Conservation (phyloP, 2,797 vertebrate species). For the Syngnathus acus region DNA sequence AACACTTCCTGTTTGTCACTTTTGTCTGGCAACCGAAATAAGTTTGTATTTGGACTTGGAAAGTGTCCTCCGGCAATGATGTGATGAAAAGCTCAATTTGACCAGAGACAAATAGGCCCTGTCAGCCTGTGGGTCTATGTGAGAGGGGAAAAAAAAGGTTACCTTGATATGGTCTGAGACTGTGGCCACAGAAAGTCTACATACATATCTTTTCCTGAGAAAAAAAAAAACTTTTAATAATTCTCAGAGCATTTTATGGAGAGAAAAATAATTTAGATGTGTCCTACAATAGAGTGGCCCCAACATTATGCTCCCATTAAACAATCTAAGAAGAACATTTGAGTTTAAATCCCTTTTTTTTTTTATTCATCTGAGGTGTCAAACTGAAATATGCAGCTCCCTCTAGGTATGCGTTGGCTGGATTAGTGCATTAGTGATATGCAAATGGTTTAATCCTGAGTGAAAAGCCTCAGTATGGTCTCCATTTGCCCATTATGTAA, state of each 20-base stretch:
- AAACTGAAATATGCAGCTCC: background rate
- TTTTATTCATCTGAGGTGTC: background rate
- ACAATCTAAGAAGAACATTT: no score
- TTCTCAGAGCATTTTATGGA: no score
- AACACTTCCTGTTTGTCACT: slow-evolving; percentile 32
- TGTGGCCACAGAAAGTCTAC: background rate
- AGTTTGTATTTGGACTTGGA: slow-evolving; percentile 39
- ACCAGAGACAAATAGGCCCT: slow-evolving; percentile 56
- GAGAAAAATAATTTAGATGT: no score
- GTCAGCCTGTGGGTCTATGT: slow-evolving; percentile 37
- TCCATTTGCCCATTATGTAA: slow-evolving; percentile 47
- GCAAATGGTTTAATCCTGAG: slow-evolving; percentile 45
- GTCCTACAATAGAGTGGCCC: no score
- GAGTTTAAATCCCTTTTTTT: background rate
- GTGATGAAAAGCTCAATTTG: slow-evolving; percentile 51
- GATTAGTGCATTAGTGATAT: slow-evolving; percentile 36
- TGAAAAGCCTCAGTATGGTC: slow-evolving; percentile 33
- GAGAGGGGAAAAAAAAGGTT: slow-evolving; percentile 42
- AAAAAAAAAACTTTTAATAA: background rate
- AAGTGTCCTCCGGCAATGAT: slow-evolving; percentile 60
- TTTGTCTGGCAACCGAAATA: slow-evolving; percentile 16
- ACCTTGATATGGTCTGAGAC: slow-evolving; percentile 12
- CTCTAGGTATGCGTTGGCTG: slow-evolving; percentile 10
- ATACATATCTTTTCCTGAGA: background rate
- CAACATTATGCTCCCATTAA: no score